These are phyloP conservation scores for Aspiorhynchus laticeps DNA, from an alignment of 2,113 vertebrate species.

Conservation along the genomic window DNA sequence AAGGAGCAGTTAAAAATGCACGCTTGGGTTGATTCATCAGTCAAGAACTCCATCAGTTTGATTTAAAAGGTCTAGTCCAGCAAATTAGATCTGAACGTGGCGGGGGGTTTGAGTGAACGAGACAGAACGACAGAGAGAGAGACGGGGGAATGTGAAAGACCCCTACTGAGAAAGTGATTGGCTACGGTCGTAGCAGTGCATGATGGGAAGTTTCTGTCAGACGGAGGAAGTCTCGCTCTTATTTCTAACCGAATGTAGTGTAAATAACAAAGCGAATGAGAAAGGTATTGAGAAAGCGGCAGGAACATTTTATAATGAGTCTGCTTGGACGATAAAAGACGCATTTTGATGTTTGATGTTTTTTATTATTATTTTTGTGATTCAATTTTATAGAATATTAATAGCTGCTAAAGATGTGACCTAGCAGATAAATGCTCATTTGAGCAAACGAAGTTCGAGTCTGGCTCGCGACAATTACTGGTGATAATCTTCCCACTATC, in stretches of 20 bases:
- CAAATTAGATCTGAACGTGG: constrained; percentile 34
- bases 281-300: not conserved
- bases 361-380: not conserved
- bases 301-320: not conserved
- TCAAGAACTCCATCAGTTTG: constrained; percentile 32
- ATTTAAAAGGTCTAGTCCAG: constrained; percentile 31
- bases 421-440: not conserved
- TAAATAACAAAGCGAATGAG: not conserved
- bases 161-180: constrained; percentile 42
- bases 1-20: constrained; percentile 32
- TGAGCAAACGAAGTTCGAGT: not conserved
- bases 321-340: not conserved
- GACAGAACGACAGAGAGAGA: not conserved
- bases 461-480: not conserved
- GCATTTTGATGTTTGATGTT: not conserved
- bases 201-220: constrained; percentile 29
- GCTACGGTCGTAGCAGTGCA: constrained; percentile 13
- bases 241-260: not conserved
- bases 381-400: not conserved
- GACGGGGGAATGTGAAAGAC: constrained; percentile 7
- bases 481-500: not conserved
- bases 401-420: not conserved
- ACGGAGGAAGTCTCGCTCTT: constrained; percentile 10
- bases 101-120: not conserved
- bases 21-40: constrained; percentile 10